Evolutionary conservation across 2,113 vertebrate species (phyloP).

Genomic region (Apus apus): DNA sequence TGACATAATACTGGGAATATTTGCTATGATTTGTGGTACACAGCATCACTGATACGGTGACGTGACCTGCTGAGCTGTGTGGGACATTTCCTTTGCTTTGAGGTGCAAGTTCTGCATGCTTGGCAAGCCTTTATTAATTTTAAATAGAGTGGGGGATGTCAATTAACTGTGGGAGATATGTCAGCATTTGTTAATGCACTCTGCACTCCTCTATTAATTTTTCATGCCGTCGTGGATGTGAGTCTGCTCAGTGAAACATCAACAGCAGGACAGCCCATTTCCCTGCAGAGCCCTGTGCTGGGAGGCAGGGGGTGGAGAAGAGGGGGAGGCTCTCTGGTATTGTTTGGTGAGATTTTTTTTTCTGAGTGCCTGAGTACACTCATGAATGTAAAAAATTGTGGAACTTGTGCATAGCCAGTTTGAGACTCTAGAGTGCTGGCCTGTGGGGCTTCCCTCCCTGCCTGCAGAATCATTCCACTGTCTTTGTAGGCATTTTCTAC

Average conservation of each 20-base stretch:
- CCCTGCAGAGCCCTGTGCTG: background rate
- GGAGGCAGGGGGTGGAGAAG: background rate
- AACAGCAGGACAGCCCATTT: background rate
- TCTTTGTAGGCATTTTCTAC: background rate
- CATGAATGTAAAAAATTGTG: background rate
- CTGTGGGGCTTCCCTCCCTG: background rate
- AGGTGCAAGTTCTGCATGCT: background rate
- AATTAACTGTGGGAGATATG: constrained; percentile 2
- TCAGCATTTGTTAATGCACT: background rate
- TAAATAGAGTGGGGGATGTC: background rate
- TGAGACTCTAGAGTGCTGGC: background rate
- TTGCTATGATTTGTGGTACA: background rate
- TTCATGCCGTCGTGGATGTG: background rate
- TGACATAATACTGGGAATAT: background rate
- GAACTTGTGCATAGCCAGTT: background rate
- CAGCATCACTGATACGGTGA: background rate
- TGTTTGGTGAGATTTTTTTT: background rate
- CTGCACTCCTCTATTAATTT: constrained; percentile 11
- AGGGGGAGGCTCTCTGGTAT: background rate
- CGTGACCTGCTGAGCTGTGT: background rate
- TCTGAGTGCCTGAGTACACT: background rate
- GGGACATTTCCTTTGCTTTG: background rate
- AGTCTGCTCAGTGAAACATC: background rate
- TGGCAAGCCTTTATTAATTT: background rate
- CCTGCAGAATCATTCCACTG: background rate